Evolutionary conservation across 2,113 vertebrate genomes (phyloP).

Genomic region (Poeciliopsis retropinna): DNA sequence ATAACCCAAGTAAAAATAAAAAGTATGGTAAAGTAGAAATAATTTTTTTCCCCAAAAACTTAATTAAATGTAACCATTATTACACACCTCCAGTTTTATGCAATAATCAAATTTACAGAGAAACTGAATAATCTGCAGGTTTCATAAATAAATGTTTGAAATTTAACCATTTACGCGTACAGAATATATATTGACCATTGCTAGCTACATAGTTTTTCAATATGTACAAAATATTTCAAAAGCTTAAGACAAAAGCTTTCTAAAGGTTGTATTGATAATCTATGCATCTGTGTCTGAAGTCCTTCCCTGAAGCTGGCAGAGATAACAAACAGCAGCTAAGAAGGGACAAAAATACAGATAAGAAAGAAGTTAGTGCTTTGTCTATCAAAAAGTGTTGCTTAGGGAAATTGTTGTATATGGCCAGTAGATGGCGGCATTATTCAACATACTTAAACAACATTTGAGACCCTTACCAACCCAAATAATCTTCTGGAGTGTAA

Average conservation of each 20-base stretch:
- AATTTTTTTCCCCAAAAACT: not conserved
- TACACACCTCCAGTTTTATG: too few relatives aligned
- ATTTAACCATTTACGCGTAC: too few relatives aligned
- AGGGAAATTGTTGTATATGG: not conserved
- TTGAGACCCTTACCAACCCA: not conserved
- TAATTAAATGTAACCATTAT: not conserved
- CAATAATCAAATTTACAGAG: too few relatives aligned
- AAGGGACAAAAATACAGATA: not conserved
- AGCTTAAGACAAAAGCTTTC: not conserved
- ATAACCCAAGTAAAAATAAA: too few relatives aligned
- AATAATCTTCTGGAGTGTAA: not conserved
- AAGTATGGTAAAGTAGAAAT: too few relatives aligned
- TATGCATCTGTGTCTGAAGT: not conserved
- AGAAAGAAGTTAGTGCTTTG: not conserved
- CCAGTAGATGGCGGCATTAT: conserved; percentile 63
- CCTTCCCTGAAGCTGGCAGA: not conserved
- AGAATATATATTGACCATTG: not conserved
- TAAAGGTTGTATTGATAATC: not conserved
- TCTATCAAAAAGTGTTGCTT: not conserved
- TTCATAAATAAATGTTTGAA: too few relatives aligned
- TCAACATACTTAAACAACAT: not conserved
- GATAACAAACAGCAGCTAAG: not conserved
- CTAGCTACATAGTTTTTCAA: not conserved
- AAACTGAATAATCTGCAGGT: too few relatives aligned
- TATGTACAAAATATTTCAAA: not conserved